These are phyloP conservation scores for Mohoua ochrocephala DNA, from an alignment of 2,113 vertebrate genomes.

Conservation along the genomic window DNA sequence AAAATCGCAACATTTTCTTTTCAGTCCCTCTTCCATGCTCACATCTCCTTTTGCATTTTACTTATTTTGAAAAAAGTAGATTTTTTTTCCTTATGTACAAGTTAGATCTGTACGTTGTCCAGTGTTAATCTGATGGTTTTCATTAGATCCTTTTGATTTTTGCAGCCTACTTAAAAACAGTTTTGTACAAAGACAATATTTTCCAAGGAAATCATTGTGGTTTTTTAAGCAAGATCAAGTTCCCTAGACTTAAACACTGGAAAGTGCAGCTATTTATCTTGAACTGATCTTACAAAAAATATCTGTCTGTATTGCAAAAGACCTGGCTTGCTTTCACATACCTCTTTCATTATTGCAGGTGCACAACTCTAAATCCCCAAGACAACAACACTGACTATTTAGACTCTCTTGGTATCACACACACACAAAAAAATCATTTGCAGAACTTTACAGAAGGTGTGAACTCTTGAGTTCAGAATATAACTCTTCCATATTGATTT, in stretches of 20 bases:
- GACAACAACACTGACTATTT: neutral
- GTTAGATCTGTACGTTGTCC: rapidly evolving
- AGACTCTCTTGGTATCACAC: neutral
- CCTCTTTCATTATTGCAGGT: neutral
- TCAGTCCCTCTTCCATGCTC: neutral
- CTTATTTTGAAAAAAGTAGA: neutral
- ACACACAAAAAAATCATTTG: neutral
- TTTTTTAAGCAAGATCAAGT: neutral
- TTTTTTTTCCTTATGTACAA: neutral
- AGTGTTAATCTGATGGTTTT: neutral
- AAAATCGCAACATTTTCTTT: neutral
- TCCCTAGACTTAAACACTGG: neutral
- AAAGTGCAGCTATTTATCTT: neutral
- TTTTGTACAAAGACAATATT: neutral
- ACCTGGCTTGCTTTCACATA: neutral
- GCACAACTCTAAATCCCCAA: neutral
- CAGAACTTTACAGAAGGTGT: neutral
- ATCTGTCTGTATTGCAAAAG: neutral
- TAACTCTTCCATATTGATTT: neutral
- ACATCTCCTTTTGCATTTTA: neutral
- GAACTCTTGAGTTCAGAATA: neutral
- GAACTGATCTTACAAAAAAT: neutral
- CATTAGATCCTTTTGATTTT: neutral
- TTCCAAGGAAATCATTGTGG: neutral
- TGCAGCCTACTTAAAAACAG: neutral